Conservation (phyloP, 2,113 vertebrate genomes). For the Otis tarda region DNA sequence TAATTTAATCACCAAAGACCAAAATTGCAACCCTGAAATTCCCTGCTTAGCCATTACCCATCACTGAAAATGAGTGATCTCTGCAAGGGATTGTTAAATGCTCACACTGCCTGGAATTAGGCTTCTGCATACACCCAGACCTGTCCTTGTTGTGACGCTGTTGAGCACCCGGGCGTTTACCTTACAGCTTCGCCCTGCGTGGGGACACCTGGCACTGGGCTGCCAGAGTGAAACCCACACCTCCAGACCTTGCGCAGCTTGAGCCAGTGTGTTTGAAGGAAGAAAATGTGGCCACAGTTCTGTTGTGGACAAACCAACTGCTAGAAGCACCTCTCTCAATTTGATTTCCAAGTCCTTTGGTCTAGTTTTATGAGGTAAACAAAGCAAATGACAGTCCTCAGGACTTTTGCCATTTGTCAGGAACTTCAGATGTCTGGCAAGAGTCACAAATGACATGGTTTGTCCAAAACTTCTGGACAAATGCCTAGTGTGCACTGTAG, state of each 20-base stretch:
- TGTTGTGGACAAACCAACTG: not conserved
- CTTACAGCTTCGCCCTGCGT: not conserved
- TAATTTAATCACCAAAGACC: not conserved
- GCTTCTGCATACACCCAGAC: not conserved
- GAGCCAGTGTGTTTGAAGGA: not conserved
- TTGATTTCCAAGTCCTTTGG: not conserved
- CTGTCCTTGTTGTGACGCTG: not conserved
- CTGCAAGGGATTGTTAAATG: not conserved
- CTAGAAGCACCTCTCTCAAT: not conserved
- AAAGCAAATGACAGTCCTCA: not conserved
- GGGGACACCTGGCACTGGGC: not conserved
- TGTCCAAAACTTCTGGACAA: not conserved
- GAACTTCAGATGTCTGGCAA: not conserved
- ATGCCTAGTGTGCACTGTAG: not conserved
- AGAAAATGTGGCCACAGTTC: not conserved
- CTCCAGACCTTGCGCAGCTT: not conserved
- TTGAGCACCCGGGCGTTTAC: not conserved
- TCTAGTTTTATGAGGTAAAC: not conserved
- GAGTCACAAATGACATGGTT: not conserved
- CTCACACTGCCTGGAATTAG: not conserved
- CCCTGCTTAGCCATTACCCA: not conserved
- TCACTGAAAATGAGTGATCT: not conserved
- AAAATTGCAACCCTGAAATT: not conserved
- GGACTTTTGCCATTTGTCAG: not conserved
- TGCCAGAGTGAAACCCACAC: not conserved